phyloP scores from a whole-genome alignment of 2,113 vertebrate species.

The Ochotona princeps region DNA sequence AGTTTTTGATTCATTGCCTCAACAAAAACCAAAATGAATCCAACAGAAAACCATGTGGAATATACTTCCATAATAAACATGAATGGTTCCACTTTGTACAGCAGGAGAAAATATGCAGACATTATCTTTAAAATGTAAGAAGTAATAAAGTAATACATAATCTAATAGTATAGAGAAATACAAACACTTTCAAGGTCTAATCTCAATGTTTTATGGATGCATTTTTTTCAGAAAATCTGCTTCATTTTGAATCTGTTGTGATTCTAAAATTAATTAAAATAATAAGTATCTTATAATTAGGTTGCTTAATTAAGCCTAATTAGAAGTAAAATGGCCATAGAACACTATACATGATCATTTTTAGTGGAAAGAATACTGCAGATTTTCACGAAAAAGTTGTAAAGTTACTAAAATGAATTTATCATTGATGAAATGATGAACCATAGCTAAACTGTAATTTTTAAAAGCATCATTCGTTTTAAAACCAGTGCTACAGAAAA shows the following conservation, averaged over 20 bases:
- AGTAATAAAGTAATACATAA: constrained; percentile 9
- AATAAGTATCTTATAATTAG: constrained; percentile 76
- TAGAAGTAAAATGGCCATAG: constrained; percentile 74
- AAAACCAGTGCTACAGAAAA: too few species aligned
- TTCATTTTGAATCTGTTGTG: constrained; percentile 67
- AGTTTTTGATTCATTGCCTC: constrained; percentile 33
- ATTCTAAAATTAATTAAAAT: constrained; percentile 69
- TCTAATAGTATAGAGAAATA: neutral
- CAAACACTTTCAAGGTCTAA: neutral
- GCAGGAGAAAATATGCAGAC: constrained; percentile 29
- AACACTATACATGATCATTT: constrained; percentile 6
- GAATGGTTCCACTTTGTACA: constrained; percentile 12
- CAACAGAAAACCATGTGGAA: constrained; percentile 33
- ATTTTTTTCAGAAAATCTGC: constrained; percentile 57
- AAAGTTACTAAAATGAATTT: constrained; percentile 41
- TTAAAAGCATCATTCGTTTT: too few species aligned
- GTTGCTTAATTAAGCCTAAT: constrained; percentile 77
- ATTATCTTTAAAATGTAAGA: constrained; percentile 13
- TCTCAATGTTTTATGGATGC: constrained; percentile 57
- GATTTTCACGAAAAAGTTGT: constrained; percentile 41
- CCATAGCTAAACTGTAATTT: neutral
- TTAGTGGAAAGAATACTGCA: constrained; percentile 70
- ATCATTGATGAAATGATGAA: neutral
- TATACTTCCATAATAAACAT: neutral
- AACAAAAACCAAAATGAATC: constrained; percentile 24